These are phyloP conservation scores for Calliopum simillimum DNA, from an alignment of 2,888 invertebrate genomes.

Conservation along the genomic window DNA sequence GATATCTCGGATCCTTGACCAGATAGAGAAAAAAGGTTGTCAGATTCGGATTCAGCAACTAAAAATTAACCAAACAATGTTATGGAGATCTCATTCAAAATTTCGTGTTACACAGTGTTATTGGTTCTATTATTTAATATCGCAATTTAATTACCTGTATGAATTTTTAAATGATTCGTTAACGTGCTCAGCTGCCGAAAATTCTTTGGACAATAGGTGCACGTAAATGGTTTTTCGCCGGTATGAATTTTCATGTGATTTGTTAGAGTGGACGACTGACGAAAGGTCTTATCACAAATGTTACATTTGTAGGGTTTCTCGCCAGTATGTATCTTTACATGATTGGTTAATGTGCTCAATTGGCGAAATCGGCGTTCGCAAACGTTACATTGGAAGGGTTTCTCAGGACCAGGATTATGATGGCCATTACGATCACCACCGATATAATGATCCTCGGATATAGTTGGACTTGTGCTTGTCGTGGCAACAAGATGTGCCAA, in stretches of 20 bases:
- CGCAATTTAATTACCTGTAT: constrained; percentile 59
- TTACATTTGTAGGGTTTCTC: constrained; percentile 68
- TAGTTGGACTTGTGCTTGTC: constrained; percentile 58
- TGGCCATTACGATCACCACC: constrained; percentile 53
- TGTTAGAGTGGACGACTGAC: constrained; percentile 67
- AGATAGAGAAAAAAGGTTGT: no score
- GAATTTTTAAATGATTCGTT: constrained; percentile 68
- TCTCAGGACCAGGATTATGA: constrained; percentile 56
- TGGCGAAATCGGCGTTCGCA: constrained; percentile 68
- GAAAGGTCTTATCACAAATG: constrained; percentile 68
- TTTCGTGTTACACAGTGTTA: no score
- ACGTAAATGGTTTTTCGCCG: constrained; percentile 67
- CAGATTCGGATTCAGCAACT: no score
- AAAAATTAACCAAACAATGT: no score
- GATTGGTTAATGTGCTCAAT: constrained; percentile 67
- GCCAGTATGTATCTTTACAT: constrained; percentile 67
- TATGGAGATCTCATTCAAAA: no score
- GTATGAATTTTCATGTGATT: constrained; percentile 68
- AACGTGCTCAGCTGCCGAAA: constrained; percentile 68
- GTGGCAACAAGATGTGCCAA: constrained; percentile 59
- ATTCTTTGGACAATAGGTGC: constrained; percentile 66
- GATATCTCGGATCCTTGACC: no score
- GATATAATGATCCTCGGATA: constrained; percentile 56
- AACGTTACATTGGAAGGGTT: constrained; percentile 67
- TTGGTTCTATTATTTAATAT: no score